A percentile compares a stretch with the other conserved stretches of the same genome.
Conservation (phyloP, 2,888 invertebrate genomes). For the Isoperla grammatica region DNA sequence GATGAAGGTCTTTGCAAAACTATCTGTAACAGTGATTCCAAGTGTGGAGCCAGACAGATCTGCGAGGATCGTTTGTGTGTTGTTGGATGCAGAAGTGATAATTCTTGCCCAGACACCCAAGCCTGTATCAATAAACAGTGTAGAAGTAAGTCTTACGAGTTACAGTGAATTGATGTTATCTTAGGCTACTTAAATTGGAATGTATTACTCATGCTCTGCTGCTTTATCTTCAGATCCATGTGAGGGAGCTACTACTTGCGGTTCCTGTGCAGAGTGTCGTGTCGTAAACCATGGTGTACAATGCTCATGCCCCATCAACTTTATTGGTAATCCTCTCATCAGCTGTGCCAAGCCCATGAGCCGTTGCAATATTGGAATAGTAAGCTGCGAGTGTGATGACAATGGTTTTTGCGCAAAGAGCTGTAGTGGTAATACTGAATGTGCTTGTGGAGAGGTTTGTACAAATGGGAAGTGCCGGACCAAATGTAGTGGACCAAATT, state of each 20-base stretch:
- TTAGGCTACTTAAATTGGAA: not conserved
- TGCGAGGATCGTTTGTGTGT: slow-evolving; percentile 83
- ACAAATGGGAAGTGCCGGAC: slow-evolving; percentile 65
- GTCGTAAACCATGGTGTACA: slow-evolving; percentile 80
- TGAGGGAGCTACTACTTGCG: slow-evolving; percentile 65
- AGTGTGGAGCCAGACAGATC: slow-evolving; percentile 74
- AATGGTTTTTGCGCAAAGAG: slow-evolving; percentile 68
- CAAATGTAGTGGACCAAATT: slow-evolving; percentile 56
- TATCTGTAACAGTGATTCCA: slow-evolving; percentile 79
- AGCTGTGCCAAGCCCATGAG: slow-evolving; percentile 67
- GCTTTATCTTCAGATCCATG: slow-evolving; percentile 62
- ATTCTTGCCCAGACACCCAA: slow-evolving; percentile 65
- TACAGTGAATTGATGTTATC: not conserved
- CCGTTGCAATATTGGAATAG: slow-evolving; percentile 63
- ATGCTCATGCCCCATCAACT: slow-evolving; percentile 77
- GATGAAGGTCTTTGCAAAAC: slow-evolving; percentile 75
- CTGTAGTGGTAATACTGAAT: slow-evolving; percentile 62
- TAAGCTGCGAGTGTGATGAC: slow-evolving; percentile 61
- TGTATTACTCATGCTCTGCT: not conserved
- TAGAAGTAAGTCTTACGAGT: slow-evolving; percentile 51
- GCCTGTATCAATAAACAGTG: slow-evolving; percentile 81
- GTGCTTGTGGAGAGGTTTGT: slow-evolving; percentile 78
- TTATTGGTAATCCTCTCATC: slow-evolving; percentile 74
- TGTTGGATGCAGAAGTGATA: slow-evolving; percentile 80
- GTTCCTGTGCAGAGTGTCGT: slow-evolving; percentile 75